These are phyloP conservation scores for Ameiurus melas DNA, from an alignment of 2,113 vertebrate genomes.

Conservation along the genomic window DNA sequence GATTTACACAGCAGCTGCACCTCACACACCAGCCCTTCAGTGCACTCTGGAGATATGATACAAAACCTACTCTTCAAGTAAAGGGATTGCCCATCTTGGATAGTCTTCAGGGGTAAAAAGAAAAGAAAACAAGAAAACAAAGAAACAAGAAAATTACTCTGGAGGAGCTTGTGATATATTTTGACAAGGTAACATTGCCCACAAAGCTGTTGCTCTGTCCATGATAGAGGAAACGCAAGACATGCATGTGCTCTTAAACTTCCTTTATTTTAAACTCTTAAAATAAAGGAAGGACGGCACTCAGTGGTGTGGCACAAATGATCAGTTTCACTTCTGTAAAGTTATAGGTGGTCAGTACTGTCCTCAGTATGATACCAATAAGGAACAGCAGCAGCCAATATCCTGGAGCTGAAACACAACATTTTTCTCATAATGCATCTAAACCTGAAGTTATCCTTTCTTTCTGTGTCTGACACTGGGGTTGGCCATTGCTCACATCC, in stretches of 20 bases:
- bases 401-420: constrained; percentile 23
- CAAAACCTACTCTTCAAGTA: constrained; percentile 6
- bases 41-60: constrained; percentile 50
- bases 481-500: neutral
- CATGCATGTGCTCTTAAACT: constrained; percentile 51
- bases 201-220: constrained; percentile 51
- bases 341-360: constrained; percentile 30
- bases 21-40: constrained; percentile 58
- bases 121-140: too few species aligned
- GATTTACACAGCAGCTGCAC: constrained; percentile 60
- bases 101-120: neutral
- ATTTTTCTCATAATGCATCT: neutral
- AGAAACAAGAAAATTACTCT: neutral
- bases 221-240: constrained; percentile 58
- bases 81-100: neutral
- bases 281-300: constrained; percentile 53
- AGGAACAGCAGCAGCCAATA: constrained; percentile 7
- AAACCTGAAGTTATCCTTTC: neutral
- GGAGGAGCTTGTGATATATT: constrained; percentile 49
- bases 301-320: constrained; percentile 46
- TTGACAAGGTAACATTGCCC: constrained; percentile 62
- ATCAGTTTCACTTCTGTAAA: constrained; percentile 43
- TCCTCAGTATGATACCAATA: neutral
- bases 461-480: neutral
- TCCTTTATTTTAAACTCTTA: too few species aligned